Conservation (phyloP, 1,140 invertebrate species). For the Popillia japonica region DNA sequence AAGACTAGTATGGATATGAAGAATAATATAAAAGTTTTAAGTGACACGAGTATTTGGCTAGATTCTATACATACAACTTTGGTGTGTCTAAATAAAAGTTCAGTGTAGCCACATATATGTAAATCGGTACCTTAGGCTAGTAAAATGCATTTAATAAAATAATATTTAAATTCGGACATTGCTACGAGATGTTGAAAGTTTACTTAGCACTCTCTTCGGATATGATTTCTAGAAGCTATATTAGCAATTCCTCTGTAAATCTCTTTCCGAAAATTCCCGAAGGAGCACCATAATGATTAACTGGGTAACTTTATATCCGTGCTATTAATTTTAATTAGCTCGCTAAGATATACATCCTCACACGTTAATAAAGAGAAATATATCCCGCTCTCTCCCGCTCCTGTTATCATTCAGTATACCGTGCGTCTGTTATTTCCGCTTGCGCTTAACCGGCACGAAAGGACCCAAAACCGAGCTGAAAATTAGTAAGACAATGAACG, state of each 20-base stretch:
- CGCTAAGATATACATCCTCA: conserved; percentile 20
- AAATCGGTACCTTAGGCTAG: too few species aligned
- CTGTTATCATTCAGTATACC: not conserved
- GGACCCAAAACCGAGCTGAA: not conserved
- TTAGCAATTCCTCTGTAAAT: not conserved
- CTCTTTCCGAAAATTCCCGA: conserved; percentile 26
- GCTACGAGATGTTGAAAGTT: not conserved
- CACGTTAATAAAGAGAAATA: conserved; percentile 32
- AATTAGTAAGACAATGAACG: conserved; percentile 11
- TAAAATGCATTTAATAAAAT: too few species aligned
- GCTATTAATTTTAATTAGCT: conserved; percentile 29
- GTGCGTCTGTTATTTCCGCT: conserved; percentile 8
- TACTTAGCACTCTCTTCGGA: not conserved
- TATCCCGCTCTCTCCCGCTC: not conserved
- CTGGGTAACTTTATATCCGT: conserved; percentile 10
- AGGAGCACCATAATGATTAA: conserved; percentile 3
- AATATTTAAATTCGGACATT: too few species aligned
- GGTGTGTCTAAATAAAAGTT: too few species aligned
- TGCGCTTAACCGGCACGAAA: not conserved
- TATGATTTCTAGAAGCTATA: not conserved
- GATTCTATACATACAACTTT: too few species aligned
- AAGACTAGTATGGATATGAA: too few species aligned
- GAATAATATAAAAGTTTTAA: too few species aligned
- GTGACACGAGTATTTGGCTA: too few species aligned
- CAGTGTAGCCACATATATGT: too few species aligned